Conservation (phyloP, 2,797 vertebrate species). For the Moxostoma hubbsi region DNA sequence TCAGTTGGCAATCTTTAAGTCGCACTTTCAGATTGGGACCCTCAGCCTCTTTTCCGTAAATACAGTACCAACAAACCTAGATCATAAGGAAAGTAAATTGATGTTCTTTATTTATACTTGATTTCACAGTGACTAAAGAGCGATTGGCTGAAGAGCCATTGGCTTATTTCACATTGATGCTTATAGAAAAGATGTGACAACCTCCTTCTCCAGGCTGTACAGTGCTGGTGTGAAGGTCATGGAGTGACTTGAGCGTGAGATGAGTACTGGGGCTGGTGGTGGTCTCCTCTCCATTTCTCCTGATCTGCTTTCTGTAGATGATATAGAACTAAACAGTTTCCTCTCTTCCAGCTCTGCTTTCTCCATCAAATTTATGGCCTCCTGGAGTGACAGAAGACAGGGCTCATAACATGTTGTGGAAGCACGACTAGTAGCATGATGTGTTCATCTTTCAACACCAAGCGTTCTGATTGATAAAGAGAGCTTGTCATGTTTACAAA, state of each 20-base stretch:
- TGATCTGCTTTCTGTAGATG: constrained; percentile 61
- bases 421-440: too few relatives aligned
- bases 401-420: neutral
- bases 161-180: neutral
- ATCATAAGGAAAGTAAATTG: neutral
- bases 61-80: constrained; percentile 92
- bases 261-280: constrained; percentile 86
- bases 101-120: neutral
- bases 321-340: constrained; percentile 69
- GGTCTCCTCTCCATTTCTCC: constrained; percentile 64
- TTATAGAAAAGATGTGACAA: constrained; percentile 45
- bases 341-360: constrained; percentile 86
- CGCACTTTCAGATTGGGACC: constrained; percentile 84
- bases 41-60: constrained; percentile 81
- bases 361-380: constrained; percentile 82
- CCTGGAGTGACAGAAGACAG: constrained; percentile 70
- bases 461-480: too few relatives aligned
- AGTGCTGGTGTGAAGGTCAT: constrained; percentile 87
- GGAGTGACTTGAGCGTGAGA: constrained; percentile 80
- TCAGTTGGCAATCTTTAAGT: constrained; percentile 83
- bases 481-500: neutral
- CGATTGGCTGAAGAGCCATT: neutral
- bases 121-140: neutral
- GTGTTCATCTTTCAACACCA: too few relatives aligned
- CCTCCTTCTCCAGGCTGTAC: constrained; percentile 81